Percentiles rank a stretch among this genome's conserved stretches.
phyloP scores from a whole-genome alignment of 2,797 vertebrate genomes.

The Apodemus agrarius region DNA sequence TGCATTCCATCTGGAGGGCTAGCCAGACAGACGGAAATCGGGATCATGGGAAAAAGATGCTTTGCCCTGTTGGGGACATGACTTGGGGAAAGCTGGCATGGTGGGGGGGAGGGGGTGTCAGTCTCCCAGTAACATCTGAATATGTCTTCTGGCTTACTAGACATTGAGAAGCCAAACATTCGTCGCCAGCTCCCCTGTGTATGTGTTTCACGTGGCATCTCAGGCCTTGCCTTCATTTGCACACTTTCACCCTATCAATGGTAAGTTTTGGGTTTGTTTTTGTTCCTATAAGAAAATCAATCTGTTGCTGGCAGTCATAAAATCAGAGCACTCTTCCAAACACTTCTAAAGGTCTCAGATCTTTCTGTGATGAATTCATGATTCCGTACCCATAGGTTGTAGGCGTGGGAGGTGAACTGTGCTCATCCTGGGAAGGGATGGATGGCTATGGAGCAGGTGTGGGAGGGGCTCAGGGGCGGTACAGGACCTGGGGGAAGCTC shows the following conservation, averaged over 20 bases:
- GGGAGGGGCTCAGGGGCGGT: neutral
- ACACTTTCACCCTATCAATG: neutral
- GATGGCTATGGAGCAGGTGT: neutral
- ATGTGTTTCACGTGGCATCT: slow-evolving; percentile 45
- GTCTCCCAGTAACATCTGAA: neutral
- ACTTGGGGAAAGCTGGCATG: neutral
- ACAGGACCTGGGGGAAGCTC: neutral
- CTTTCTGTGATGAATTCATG: neutral
- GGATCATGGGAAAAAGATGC: neutral
- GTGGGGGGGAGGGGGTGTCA: neutral
- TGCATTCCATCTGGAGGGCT: neutral
- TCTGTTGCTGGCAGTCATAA: neutral
- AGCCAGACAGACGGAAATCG: neutral
- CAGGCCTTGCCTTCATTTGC: slow-evolving; percentile 6
- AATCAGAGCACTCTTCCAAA: neutral
- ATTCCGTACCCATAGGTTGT: neutral
- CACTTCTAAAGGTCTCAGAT: neutral
- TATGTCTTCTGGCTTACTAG: neutral
- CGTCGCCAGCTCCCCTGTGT: neutral
- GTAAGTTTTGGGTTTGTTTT: neutral
- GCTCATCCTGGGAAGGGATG: neutral
- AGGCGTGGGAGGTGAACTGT: neutral
- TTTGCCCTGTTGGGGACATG: neutral
- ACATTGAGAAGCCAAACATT: slow-evolving; percentile 31
- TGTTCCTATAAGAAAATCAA: neutral